These are phyloP conservation scores for Palaemon carinicauda DNA, from an alignment of 1,140 invertebrate genomes.

Conservation along the genomic window DNA sequence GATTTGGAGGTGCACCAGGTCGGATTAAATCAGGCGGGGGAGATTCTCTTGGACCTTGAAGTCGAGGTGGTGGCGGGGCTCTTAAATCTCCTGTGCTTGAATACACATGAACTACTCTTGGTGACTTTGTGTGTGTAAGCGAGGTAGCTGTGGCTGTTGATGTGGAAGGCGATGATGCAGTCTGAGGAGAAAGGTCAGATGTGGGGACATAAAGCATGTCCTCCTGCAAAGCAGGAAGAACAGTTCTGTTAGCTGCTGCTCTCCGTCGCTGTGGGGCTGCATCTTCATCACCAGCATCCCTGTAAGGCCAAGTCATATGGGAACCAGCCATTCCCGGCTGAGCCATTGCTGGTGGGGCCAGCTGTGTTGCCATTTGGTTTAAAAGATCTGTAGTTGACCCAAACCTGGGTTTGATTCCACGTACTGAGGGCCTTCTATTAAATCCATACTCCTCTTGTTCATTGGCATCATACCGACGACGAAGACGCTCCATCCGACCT, in stretches of 20 bases:
- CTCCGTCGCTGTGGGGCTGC: slow-evolving; percentile 20
- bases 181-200: slow-evolving; percentile 41
- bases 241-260: slow-evolving; percentile 20
- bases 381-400: slow-evolving; percentile 82
- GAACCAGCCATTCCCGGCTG: slow-evolving; percentile 42
- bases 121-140: slow-evolving; percentile 43
- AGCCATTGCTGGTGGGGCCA: slow-evolving; percentile 69
- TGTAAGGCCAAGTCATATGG: slow-evolving; percentile 54
- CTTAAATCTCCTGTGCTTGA: slow-evolving; percentile 45
- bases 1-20: slow-evolving; percentile 18
- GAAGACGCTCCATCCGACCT: slow-evolving; percentile 76
- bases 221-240: slow-evolving; percentile 54
- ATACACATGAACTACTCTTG: slow-evolving; percentile 47
- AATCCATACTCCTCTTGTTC: slow-evolving; percentile 86
- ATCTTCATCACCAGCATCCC: slow-evolving; percentile 40
- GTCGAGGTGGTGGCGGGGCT: slow-evolving; percentile 42
- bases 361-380: slow-evolving; percentile 79
- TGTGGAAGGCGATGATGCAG: slow-evolving; percentile 4
- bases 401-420: slow-evolving; percentile 77
- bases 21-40: slow-evolving; percentile 45
- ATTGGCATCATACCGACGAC: slow-evolving; percentile 69
- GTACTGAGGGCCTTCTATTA: slow-evolving; percentile 83
- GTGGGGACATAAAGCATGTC: slow-evolving; percentile 56
- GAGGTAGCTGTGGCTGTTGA: slow-evolving; percentile 19
- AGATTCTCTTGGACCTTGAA: slow-evolving; percentile 40